phyloP scores from a whole-genome alignment of 2,888 invertebrate species.

The Nemotelus pantherinus region DNA sequence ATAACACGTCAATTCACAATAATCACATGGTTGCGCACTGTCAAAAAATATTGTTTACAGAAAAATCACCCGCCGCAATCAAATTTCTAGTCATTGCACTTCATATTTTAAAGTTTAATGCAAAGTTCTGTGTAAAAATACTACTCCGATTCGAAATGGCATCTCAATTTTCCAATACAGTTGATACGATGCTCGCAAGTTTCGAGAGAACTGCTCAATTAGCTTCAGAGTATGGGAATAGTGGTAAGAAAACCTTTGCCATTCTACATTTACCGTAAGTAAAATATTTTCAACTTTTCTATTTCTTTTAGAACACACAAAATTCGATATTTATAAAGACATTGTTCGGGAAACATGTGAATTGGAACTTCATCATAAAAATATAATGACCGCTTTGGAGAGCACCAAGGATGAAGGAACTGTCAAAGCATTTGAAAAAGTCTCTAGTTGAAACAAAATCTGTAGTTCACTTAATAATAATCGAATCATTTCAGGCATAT shows the following conservation, averaged over 20 bases:
- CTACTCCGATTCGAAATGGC: no score
- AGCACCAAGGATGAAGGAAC: slow-evolving; percentile 50
- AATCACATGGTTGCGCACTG: no score
- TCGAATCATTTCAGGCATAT: not conserved
- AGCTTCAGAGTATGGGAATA: not conserved
- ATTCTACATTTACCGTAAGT: no score
- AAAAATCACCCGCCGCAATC: no score
- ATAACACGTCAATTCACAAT: no score
- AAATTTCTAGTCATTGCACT: no score
- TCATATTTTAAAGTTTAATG: no score
- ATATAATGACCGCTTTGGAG: slow-evolving; percentile 49
- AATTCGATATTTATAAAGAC: slow-evolving; percentile 14
- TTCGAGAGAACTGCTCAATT: slow-evolving; percentile 1
- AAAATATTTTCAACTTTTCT: not conserved
- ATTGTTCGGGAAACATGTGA: slow-evolving; percentile 21
- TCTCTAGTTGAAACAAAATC: not conserved
- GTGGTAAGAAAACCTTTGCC: not conserved
- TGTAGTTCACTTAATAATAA: not conserved
- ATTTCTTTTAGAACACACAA: slow-evolving; percentile 37
- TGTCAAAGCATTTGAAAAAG: slow-evolving; percentile 48
- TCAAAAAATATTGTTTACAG: no score
- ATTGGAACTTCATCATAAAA: slow-evolving; percentile 44
- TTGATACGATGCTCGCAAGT: not conserved
- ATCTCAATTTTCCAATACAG: no score
- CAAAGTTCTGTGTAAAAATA: no score